Conservation (phyloP, 2,113 vertebrate species). For the Dipodomys spectabilis region DNA sequence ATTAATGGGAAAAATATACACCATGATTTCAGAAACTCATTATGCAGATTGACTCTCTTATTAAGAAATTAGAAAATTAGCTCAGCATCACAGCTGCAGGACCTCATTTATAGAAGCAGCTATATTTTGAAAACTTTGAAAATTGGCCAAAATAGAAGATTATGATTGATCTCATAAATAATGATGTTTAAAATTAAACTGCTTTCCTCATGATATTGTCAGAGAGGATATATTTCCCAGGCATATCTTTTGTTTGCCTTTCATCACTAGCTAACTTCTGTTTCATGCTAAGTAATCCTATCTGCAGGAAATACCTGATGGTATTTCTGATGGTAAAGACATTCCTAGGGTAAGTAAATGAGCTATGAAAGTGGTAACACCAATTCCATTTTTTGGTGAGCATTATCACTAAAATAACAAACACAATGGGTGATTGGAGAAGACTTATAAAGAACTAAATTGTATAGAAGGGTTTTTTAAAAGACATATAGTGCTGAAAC, state of each 20-base stretch:
- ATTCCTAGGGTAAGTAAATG: background rate
- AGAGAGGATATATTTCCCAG: background rate
- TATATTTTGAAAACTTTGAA: slow-evolving; percentile 86
- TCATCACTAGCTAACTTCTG: slow-evolving; percentile 47
- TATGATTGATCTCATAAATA: slow-evolving; percentile 81
- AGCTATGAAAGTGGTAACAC: background rate
- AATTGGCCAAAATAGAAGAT: slow-evolving; percentile 87
- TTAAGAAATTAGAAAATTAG: slow-evolving; percentile 83
- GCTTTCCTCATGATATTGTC: slow-evolving; percentile 77
- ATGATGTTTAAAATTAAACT: slow-evolving; percentile 76
- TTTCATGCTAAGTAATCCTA: slow-evolving; percentile 44
- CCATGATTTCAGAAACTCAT: slow-evolving; percentile 83
- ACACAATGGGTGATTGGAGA: background rate
- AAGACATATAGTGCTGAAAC: background rate
- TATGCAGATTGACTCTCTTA: slow-evolving; percentile 84
- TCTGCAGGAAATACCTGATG: slow-evolving; percentile 29
- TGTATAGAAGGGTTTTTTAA: too few species aligned
- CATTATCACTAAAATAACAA: slow-evolving; percentile 9
- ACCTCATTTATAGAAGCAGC: slow-evolving; percentile 83
- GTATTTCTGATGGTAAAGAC: slow-evolving; percentile 36
- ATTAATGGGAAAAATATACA: slow-evolving; percentile 60
- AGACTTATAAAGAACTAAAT: background rate
- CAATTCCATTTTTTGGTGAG: background rate
- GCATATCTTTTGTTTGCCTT: slow-evolving; percentile 56
- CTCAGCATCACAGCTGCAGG: slow-evolving; percentile 83